Base-by-base conservation (phyloP, 2,888 invertebrate genomes). In the Protonemura montana region DNA sequence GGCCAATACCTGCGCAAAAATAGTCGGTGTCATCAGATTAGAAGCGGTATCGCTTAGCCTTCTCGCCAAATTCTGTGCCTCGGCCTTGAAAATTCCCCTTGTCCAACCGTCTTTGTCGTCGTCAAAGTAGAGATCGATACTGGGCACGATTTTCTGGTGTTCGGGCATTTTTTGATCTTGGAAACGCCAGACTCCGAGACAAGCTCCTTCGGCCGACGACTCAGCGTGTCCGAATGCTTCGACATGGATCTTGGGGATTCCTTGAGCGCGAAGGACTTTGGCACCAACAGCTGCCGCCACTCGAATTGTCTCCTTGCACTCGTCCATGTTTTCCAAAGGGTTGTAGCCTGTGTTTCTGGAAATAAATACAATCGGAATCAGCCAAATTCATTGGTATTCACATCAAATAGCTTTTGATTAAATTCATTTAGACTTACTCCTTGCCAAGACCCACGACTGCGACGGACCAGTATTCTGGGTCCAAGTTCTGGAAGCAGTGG, bases 11-110 rank as follows among this genome's bases (percentile, higher is more conserved):
- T 95, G 93, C 0, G 95, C 94, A 88, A 97, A 94, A 88, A 94
- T 93, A 0, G 94, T 93, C 0, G 97, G 97, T 0, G 96, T 96
- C 94, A 97, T 95, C 89, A 93, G 92, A 90, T 97, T 97, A 30
- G 96, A 95, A 1, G 97, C 96, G 89, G 94, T 95, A 90, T 97
- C 96, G 88, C 94, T 94, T 25, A 97, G 92, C 88, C 92, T 92
- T 7, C 96, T 93, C 28, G 96, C 95, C 92, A 96, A 93, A 91
- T 97, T 97, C 92, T 97, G 97, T 0, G 95, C 95, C 80, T 93
- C 92, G 0, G 95, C 96, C 88, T 94, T 93, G 59, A 94, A 91
- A 13, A 91, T 88, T 7, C 97, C 97, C 86, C 91, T 90, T 59
- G 90, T 89, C 95, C 96, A 96, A 76, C 92, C 91, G 88, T 93